Evolutionary conservation across 2,797 vertebrate genomes (phyloP), one percentile per base, ranked within the genome.

Genomic region (Clarias platycephalus): DNA sequence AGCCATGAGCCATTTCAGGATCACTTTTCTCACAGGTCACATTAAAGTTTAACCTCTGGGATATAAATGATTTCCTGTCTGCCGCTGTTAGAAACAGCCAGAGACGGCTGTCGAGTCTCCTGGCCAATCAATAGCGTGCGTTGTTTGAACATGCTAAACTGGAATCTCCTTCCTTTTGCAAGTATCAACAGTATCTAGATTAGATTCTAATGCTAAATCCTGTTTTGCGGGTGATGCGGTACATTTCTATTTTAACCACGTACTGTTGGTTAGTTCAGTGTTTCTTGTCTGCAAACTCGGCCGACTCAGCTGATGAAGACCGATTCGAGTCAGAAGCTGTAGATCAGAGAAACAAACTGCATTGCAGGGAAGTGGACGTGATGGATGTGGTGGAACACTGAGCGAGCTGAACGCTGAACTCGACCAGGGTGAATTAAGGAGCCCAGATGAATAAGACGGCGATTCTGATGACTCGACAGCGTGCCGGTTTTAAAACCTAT

Each of bases 331-430:
- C 53, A 13, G 53, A 76, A 2, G 55, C 74, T 58, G 28, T 58
- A 76, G 53, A 76, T 76, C 53, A 76, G 53, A 34, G 74, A 58
- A 58, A 57, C 72, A 20, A 22, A 76, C 74, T 34, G 74, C 74
- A 76, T 53, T 58, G 74, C 53, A 34, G 74, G 74, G 28, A 58
- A 58, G 72, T 75, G 49, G 72, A 57, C 16, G 72, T 57, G 72
- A 76, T 58, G 28, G 74, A 76, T 76, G 74, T 57, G 53, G 26
- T 57, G 72, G 53, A 75, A 22, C 72, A 76, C 53, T 6, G 53
- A 57, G 53, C 9, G 18, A 57, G 28, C 53, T 5, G 53, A 58
- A 34, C 55, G 12, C 53, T 12, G 74, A 58, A 57, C 18, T 12
- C 28, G 8, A 76, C 28, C 1, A 58, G 18, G 53, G 18, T 76